phyloP scores from a whole-genome alignment of 2,888 invertebrate species.

The Clivina fossor region DNA sequence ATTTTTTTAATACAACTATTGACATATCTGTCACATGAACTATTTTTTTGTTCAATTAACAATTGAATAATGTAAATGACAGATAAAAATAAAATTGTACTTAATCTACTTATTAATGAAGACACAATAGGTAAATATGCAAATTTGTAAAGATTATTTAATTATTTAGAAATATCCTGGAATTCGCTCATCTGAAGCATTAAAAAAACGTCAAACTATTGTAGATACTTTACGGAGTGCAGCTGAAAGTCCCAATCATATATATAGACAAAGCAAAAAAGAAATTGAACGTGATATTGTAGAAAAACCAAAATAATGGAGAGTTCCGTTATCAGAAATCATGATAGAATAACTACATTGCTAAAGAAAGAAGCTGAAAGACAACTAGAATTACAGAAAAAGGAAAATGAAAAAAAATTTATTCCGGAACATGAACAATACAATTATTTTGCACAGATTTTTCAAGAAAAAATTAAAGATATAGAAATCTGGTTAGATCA shows the following conservation, averaged over 20 bases:
- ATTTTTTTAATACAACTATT: no score
- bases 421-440: constrained; percentile 67
- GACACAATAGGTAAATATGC: no score
- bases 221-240: constrained; percentile 56
- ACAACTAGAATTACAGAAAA: constrained; percentile 65
- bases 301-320: no score
- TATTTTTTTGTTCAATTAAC: no score
- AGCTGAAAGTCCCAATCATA: constrained; percentile 53
- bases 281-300: no score
- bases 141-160: no score
- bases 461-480: constrained; percentile 65
- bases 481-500: constrained; percentile 63
- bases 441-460: constrained; percentile 70
- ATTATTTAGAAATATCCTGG: constrained; percentile 50
- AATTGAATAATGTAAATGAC: no score
- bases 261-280: constrained; percentile 55
- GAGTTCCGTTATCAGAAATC: constrained; percentile 46
- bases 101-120: no score
- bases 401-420: constrained; percentile 65
- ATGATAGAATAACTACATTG: constrained; percentile 53
- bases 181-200: constrained; percentile 42
- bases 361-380: constrained; percentile 65
- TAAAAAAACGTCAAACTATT: constrained; percentile 48
- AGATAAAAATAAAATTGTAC: no score
- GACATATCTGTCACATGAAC: no score